A percentile compares a stretch with the other conserved stretches of the same genome.
These are phyloP conservation scores for Phaethornis superciliosus DNA, from an alignment of 2,113 vertebrate genomes.

Conservation along the genomic window DNA sequence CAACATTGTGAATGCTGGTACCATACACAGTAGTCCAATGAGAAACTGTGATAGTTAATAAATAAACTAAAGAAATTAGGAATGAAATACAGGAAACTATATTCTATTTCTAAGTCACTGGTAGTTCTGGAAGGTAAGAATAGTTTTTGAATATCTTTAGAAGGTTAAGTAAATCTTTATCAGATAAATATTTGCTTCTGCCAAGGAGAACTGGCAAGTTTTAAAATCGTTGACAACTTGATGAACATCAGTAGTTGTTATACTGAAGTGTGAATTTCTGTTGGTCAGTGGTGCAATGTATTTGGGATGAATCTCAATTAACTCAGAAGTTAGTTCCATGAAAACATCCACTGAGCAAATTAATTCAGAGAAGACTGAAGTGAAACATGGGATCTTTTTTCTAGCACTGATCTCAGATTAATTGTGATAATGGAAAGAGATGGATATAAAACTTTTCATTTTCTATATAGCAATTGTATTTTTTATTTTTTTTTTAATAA, in stretches of 20 bases:
- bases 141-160: neutral
- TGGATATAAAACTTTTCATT: neutral
- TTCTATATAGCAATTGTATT: neutral
- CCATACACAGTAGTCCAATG: neutral
- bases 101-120: neutral
- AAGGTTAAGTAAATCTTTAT: neutral
- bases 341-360: neutral
- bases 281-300: neutral
- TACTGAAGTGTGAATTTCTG: neutral
- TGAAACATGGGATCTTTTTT: neutral
- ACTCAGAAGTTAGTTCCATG: neutral
- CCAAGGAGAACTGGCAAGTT: neutral
- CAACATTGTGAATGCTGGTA: neutral
- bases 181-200: neutral
- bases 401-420: neutral
- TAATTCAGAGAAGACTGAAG: neutral
- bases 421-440: neutral
- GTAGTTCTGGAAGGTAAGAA: neutral
- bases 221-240: neutral
- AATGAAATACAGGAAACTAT: neutral
- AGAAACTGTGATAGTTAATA: neutral
- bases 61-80: neutral
- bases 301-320: neutral
- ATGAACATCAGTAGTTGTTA: neutral
- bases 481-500: neutral